Percentiles rank a stretch among this genome's conserved stretches.
Conservation (phyloP, 1,140 invertebrate species). For the Lithobius niger region DNA sequence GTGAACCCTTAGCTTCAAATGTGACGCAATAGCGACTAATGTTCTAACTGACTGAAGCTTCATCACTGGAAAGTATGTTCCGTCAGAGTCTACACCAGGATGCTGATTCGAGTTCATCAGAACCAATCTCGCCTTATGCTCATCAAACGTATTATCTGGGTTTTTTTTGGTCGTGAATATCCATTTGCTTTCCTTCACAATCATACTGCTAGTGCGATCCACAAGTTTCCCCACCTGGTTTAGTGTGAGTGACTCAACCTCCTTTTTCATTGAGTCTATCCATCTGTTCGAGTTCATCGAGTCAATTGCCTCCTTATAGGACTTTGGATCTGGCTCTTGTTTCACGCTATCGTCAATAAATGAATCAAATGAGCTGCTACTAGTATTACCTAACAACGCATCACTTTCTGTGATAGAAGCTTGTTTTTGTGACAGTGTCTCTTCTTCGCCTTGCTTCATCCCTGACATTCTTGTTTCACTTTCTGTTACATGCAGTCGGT, state of each 20-base stretch:
- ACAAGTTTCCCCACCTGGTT: slow-evolving; percentile 29
- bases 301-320: slow-evolving; percentile 17
- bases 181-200: slow-evolving; percentile 30
- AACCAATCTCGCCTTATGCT: slow-evolving; percentile 30
- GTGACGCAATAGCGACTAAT: slow-evolving; percentile 13
- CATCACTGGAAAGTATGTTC: slow-evolving; percentile 32
- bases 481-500: background rate
- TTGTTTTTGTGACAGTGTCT: background rate
- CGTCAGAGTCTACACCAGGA: slow-evolving; percentile 29
- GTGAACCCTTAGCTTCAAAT: slow-evolving; percentile 10
- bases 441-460: background rate
- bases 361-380: background rate
- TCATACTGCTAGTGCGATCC: slow-evolving; percentile 25
- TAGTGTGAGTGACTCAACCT: slow-evolving; percentile 21
- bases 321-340: background rate
- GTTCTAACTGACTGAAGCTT: slow-evolving; percentile 19
- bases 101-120: slow-evolving; percentile 31
- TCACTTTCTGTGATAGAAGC: slow-evolving; percentile 1
- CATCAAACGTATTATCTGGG: slow-evolving; percentile 22
- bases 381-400: background rate
- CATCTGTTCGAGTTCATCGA: slow-evolving; percentile 15
- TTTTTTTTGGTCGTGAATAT: slow-evolving; percentile 30
- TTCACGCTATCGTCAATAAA: background rate
- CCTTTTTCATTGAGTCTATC: slow-evolving; percentile 18
- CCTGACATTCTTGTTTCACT: background rate